Evolutionary conservation across 2,797 vertebrate species (phyloP), one percentile per base, ranked within the genome.

Genomic region (Lagodon rhomboides): DNA sequence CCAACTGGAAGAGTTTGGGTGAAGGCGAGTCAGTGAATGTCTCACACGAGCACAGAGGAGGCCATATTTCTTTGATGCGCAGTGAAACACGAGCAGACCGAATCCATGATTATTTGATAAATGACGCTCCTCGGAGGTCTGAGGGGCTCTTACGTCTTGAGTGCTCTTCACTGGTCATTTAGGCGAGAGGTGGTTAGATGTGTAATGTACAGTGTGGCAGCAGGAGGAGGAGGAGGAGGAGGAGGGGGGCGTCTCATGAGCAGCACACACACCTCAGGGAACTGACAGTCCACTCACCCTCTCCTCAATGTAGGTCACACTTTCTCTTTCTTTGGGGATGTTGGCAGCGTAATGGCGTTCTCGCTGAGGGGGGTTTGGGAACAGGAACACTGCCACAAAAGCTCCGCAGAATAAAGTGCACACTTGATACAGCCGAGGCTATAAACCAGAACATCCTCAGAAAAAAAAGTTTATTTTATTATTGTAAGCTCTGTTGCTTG

Each of bases 91-190:
- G 53, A 80, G 50, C 25, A 11, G 41, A 20, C 27, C 20, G 64
- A 71, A 80, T 83, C 77, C 22, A 77, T 80, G 64, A 71, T 80
- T 61, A 85, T 87, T 84, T 85, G 56, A 90, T 83, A 50, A 64
- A 85, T 77, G 1, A 13, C 22, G 12, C 5, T 68, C 66, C 68
- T 81, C 11, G 0, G 63, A 66, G 56, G 56, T 75, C 56, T 69
- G 49, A 56, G 30, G 38, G 64, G 75, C 25, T 80, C 61, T 72
- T 38, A 43, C 16, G 17, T 80, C 64, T 77, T 74, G 53, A 83
- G 79, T 86, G 77, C 71, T 85, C 58, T 25, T 77, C 30, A 2
- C 54, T 58, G 63, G 51, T 80, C 58, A 73, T 79, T 75, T 67
- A 68, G 65, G 38, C 20, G 11, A 54, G 64, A 71, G 59, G 18